These are phyloP conservation scores for Diaphora mendica DNA, from an alignment of 2,888 invertebrate species.

Conservation along the genomic window DNA sequence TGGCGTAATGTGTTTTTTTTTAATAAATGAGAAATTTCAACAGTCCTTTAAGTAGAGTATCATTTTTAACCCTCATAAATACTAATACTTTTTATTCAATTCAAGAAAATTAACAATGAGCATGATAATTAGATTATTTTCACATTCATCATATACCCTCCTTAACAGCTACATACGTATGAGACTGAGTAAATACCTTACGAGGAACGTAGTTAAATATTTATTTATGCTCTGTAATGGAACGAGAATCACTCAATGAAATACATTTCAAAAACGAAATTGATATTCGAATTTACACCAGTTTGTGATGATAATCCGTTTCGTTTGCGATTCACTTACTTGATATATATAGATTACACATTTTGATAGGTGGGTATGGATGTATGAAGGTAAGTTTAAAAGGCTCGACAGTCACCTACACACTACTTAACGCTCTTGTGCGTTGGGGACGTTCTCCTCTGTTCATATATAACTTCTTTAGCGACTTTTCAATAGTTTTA, in stretches of 20 bases:
- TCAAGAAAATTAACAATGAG: not conserved
- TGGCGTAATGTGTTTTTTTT: too few relatives aligned
- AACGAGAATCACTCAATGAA: constrained; percentile 30
- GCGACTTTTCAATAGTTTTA: constrained; percentile 17
- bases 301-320: constrained; percentile 35
- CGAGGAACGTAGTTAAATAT: constrained; percentile 16
- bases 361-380: not conserved
- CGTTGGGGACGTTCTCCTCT: constrained; percentile 33
- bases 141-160: not conserved
- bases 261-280: constrained; percentile 36
- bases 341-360: too few relatives aligned
- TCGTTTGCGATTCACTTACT: too few relatives aligned
- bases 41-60: too few relatives aligned
- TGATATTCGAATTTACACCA: constrained; percentile 42
- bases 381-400: not conserved
- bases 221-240: constrained; percentile 37
- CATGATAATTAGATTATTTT: not conserved
- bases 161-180: not conserved
- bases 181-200: not conserved
- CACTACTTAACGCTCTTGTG: constrained; percentile 40
- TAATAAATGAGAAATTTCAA: too few relatives aligned
- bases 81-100: not conserved
- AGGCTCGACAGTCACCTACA: constrained; percentile 24
- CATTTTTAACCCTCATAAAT: too few relatives aligned
- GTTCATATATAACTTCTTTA: constrained; percentile 13